Conservation (phyloP, 1,140 invertebrate species). For the Drosophila kikkawai region DNA sequence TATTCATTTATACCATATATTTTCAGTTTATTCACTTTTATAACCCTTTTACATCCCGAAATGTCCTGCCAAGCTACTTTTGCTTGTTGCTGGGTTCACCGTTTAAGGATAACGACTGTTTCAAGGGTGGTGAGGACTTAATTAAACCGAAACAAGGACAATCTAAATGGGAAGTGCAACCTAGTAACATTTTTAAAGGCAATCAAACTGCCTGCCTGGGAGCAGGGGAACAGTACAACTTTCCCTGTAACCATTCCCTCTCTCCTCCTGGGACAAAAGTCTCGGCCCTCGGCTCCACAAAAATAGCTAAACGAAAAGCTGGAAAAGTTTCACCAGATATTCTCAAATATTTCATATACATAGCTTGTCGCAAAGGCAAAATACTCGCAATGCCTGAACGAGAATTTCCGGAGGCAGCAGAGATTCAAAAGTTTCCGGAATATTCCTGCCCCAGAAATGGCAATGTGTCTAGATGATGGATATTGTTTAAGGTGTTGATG, state of each 20-base stretch:
- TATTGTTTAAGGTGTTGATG: conserved; percentile 1
- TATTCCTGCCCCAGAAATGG: conserved; percentile 1
- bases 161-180: not conserved
- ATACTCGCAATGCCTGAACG: conserved; percentile 3
- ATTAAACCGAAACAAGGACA: not conserved
- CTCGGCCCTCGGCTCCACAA: not conserved
- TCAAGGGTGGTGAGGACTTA: not conserved
- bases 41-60: no score
- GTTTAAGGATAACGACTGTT: not conserved
- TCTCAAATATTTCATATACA: conserved; percentile 12
- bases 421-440: conserved; percentile 10
- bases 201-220: not conserved
- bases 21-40: not conserved
- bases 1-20: not conserved
- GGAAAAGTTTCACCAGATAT: conserved; percentile 1
- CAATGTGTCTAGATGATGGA: not conserved
- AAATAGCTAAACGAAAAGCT: conserved; percentile 7
- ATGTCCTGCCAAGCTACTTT: not conserved
- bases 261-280: not conserved
- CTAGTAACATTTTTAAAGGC: not conserved
- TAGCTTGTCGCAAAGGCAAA: conserved; percentile 15
- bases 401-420: not conserved
- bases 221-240: not conserved
- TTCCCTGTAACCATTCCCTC: not conserved
- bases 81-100: not conserved